A percentile compares a stretch with the other conserved stretches of the same genome.
phyloP scores from a whole-genome alignment of 2,113 vertebrate genomes.

The Turnix velox region DNA sequence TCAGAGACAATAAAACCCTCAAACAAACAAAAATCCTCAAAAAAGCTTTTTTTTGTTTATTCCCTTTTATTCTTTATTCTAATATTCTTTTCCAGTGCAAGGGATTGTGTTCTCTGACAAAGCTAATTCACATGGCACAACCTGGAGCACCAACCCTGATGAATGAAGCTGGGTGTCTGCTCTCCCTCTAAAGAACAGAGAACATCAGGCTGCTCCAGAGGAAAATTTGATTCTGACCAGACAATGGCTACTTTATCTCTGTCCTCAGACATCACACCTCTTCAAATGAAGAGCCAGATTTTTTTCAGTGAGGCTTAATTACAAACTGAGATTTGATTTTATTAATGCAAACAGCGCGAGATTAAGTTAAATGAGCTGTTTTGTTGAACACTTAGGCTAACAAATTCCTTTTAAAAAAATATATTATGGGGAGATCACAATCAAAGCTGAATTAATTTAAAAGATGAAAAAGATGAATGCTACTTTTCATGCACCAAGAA shows the following conservation, averaged over 20 bases:
- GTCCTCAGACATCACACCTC: background rate
- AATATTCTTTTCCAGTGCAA: background rate
- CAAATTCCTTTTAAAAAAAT: background rate
- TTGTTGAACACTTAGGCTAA: background rate
- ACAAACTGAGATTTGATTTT: background rate
- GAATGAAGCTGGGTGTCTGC: rapidly evolving
- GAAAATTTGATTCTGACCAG: background rate
- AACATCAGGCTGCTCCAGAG: background rate
- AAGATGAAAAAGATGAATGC: background rate
- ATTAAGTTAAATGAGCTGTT: conserved; percentile 30
- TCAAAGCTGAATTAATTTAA: conserved; percentile 30
- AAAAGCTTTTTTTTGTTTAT: background rate
- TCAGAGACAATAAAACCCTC: too few species aligned
- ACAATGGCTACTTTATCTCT: background rate
- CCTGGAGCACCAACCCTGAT: background rate
- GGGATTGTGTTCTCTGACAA: background rate
- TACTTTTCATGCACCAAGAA: background rate
- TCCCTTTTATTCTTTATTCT: background rate
- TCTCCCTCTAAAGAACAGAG: background rate
- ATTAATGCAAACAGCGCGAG: background rate
- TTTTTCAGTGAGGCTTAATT: background rate
- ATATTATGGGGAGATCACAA: background rate
- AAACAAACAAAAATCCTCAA: too few species aligned
- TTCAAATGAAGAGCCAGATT: background rate
- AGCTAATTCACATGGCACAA: background rate